These are phyloP conservation scores for Amphipyra tragopoginis DNA, from an alignment of 2,888 invertebrate genomes.

Conservation along the genomic window DNA sequence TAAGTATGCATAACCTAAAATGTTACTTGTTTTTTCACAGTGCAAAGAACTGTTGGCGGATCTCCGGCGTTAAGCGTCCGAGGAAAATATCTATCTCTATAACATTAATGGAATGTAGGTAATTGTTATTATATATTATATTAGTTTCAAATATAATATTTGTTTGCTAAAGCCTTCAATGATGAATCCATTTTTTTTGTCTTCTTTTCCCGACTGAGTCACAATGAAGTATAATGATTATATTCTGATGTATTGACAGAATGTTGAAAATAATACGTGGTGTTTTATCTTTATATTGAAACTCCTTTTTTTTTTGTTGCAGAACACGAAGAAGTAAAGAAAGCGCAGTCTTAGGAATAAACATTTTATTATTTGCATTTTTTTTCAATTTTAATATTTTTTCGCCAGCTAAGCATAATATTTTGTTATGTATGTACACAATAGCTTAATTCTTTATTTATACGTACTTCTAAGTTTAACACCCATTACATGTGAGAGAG, in stretches of 20 bases:
- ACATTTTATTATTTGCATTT: slow-evolving; percentile 1
- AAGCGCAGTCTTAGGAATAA: slow-evolving; percentile 17
- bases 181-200: slow-evolving; percentile 77
- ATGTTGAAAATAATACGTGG: neutral
- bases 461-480: slow-evolving; percentile 13
- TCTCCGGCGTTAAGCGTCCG: slow-evolving; percentile 9
- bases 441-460: neutral
- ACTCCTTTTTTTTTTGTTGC: slow-evolving; percentile 52
- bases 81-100: slow-evolving; percentile 7
- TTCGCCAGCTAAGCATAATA: too few species aligned
- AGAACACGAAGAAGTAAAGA: slow-evolving; percentile 47
- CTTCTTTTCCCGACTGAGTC: slow-evolving; percentile 88
- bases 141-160: neutral
- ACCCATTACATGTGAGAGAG: too few species aligned
- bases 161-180: slow-evolving; percentile 44
- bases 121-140: neutral
- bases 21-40: slow-evolving; percentile 35
- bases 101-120: slow-evolving; percentile 29
- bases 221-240: slow-evolving; percentile 72
- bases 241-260: slow-evolving; percentile 29
- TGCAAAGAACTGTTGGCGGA: slow-evolving; percentile 19
- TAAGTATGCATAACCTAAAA: neutral
- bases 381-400: neutral
- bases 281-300: neutral
- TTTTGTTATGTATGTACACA: neutral